phyloP scores from a whole-genome alignment of 2,888 invertebrate genomes.

The Linyphia triangularis region DNA sequence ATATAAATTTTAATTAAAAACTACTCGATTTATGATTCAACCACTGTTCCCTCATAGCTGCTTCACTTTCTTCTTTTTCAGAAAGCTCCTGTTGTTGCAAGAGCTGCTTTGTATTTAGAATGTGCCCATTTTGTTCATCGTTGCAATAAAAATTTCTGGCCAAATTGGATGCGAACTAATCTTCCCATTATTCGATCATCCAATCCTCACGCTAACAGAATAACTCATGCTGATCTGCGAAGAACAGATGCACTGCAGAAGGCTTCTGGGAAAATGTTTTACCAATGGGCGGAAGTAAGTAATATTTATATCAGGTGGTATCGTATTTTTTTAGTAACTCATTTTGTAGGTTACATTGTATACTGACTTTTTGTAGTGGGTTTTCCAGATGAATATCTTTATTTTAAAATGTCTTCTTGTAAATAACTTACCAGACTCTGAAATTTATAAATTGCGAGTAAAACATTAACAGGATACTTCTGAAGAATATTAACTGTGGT shows the following conservation, averaged over 20 bases:
- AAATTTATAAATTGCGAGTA: no score
- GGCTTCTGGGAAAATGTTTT: slow-evolving; percentile 97
- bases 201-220: slow-evolving; percentile 82
- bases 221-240: slow-evolving; percentile 83
- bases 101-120: slow-evolving; percentile 95
- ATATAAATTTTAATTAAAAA: not conserved
- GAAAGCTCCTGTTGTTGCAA: slow-evolving; percentile 94
- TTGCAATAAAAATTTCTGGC: slow-evolving; percentile 99
- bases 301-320: no score
- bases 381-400: no score
- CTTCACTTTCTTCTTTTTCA: slow-evolving; percentile 87
- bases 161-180: slow-evolving; percentile 96
- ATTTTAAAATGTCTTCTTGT: no score
- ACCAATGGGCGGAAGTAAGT: slow-evolving; percentile 95
- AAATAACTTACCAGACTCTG: no score
- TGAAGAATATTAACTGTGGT: no score
- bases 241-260: slow-evolving; percentile 86
- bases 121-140: slow-evolving; percentile 97
- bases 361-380: no score
- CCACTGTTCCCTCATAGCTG: no score
- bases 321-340: no score
- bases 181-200: slow-evolving; percentile 87
- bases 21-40: not conserved
- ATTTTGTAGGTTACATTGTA: no score
- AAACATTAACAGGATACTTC: no score